Conservation (phyloP, 2,113 vertebrate genomes). For the Morone saxatilis region DNA sequence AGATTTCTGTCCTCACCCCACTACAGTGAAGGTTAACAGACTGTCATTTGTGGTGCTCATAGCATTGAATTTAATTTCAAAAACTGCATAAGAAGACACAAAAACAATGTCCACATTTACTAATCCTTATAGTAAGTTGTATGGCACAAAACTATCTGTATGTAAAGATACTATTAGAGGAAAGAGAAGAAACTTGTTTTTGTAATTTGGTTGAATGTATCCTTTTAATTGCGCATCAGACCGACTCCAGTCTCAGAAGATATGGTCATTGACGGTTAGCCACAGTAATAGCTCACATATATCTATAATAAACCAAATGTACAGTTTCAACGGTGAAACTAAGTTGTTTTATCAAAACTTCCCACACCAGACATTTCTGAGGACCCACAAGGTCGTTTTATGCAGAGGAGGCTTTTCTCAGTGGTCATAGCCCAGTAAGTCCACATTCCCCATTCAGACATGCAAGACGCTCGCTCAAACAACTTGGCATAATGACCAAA, state of each 20-base stretch:
- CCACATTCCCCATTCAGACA: constrained; percentile 71
- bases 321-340: constrained; percentile 8
- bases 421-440: constrained; percentile 75
- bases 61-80: background rate
- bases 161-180: background rate
- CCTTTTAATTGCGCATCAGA: background rate
- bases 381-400: constrained; percentile 58
- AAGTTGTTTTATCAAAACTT: constrained; percentile 44
- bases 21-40: background rate
- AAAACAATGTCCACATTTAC: background rate
- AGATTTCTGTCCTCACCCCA: too few relatives aligned
- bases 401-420: constrained; percentile 64
- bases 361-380: constrained; percentile 22
- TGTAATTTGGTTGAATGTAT: background rate
- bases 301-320: background rate
- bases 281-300: background rate
- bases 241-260: background rate
- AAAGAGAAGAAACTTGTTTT: background rate
- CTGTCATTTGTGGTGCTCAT: background rate
- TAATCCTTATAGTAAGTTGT: too few relatives aligned
- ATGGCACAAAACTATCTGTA: background rate
- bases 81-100: background rate
- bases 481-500: constrained; percentile 78
- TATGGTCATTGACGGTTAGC: background rate
- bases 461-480: constrained; percentile 68